Base-by-base conservation (phyloP, 2,888 invertebrate species). In the Erynnis tages region DNA sequence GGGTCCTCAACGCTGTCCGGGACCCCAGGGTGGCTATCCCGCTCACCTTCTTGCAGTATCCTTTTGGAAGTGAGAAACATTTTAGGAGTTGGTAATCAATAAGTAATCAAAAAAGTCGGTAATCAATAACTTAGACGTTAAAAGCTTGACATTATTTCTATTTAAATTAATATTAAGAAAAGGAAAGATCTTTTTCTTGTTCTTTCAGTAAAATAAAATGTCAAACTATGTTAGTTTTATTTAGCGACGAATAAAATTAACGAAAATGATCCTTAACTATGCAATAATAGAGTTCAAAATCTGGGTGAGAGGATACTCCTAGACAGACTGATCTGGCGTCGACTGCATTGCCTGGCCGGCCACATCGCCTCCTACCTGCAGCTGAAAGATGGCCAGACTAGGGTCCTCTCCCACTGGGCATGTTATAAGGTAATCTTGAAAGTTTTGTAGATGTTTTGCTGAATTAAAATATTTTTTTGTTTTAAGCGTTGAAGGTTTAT, bases 381-480 rank as follows among this genome's bases (percentile, higher is more conserved):
- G 71, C 83, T 98, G 54, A 94, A 95, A 1, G 96, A 97, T 66
- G 97, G 96, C 0, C 93, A 93, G 55, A 96, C 96, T 34, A 91
- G 96, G 65, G 98, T 98, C 63, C 88, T 98, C 23, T 96, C 96
- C 8, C 97, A 98, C 73, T 99, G 98, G 98, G 98, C 98, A 0
- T 97, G 96, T 73, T 97, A 97, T 72, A 98, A 98, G 92, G 97
- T 97, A 71, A 40, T 35, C 8, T 30, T 2, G 23, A 23, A 5
- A 7, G 6, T 23, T 23, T 23, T 2, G 8, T 4, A 16, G 11
- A 14, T n/a, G n/a, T n/a, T n/a, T n/a, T n/a, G n/a, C n/a, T n/a
- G n/a, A n/a, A n/a, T n/a, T n/a, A n/a, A n/a, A n/a, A n/a, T n/a
- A n/a, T n/a, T n/a, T n/a, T n/a, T n/a, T n/a, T n/a, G n/a, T n/a